These are phyloP conservation scores for Connochaetes taurinus DNA, from an alignment of 2,113 vertebrate species.

Conservation along the genomic window DNA sequence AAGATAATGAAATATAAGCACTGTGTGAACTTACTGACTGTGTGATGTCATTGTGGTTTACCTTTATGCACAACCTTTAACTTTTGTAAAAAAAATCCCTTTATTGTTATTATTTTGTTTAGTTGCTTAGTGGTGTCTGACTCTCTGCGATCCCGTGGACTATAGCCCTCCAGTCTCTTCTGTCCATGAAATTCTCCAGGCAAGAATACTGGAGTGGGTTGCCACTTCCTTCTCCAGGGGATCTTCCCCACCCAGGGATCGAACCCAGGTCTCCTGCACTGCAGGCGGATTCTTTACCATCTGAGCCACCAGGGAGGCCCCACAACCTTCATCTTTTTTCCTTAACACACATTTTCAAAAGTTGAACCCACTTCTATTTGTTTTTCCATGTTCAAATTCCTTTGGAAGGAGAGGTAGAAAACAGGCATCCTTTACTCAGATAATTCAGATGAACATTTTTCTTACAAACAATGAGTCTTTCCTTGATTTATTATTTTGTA, in stretches of 20 bases:
- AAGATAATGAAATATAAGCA: not conserved
- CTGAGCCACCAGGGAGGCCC: not conserved
- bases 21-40: not conserved
- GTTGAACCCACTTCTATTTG: not conserved
- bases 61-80: not conserved
- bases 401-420: not conserved
- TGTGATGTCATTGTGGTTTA: not conserved
- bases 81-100: not conserved
- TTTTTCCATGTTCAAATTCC: not conserved
- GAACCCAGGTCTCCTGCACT: not conserved
- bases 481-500: not conserved
- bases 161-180: not conserved
- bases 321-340: not conserved
- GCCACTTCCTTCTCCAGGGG: not conserved
- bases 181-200: not conserved
- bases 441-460: not conserved
- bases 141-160: not conserved
- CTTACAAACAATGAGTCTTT: not conserved
- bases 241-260: not conserved
- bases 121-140: not conserved
- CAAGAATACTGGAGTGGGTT: not conserved
- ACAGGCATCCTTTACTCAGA: not conserved
- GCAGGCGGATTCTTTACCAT: not conserved
- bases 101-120: not conserved
- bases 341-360: not conserved